Evolutionary conservation across 2,113 vertebrate genomes (phyloP).

Genomic region (Mastomys coucha): DNA sequence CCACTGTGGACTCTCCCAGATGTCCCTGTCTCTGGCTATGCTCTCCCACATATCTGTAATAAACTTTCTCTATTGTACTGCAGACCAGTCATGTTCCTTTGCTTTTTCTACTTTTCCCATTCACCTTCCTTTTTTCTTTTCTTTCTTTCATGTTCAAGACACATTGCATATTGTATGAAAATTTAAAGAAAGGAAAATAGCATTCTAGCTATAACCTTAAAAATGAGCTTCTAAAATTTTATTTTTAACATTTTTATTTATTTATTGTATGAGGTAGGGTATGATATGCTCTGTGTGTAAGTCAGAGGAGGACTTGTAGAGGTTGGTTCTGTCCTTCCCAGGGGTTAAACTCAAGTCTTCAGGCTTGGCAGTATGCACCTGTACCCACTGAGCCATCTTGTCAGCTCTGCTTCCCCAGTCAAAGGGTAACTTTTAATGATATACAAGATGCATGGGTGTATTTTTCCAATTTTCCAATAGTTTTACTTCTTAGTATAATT

Average conservation of each 20-base stretch:
- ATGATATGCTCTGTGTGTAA: not conserved
- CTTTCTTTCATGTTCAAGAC: too few species aligned
- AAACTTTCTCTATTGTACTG: not conserved
- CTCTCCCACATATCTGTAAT: not conserved
- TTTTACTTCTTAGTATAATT: not conserved
- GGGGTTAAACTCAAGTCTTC: not conserved
- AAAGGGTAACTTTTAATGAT: not conserved
- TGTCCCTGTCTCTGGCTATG: not conserved
- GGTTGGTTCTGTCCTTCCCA: not conserved
- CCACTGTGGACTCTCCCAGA: too few species aligned
- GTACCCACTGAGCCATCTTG: not conserved
- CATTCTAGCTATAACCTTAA: not conserved
- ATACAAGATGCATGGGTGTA: not conserved
- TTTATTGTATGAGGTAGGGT: too few species aligned
- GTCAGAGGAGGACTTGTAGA: not conserved
- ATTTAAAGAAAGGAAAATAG: not conserved
- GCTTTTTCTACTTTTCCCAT: too few species aligned
- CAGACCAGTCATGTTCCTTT: not conserved
- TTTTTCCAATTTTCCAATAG: not conserved
- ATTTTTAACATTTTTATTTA: not conserved
- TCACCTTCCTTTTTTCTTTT: not conserved
- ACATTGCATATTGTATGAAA: too few species aligned
- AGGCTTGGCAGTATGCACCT: not conserved
- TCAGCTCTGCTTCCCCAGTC: not conserved
- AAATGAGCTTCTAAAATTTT: not conserved